Base-by-base conservation (phyloP, 2,797 vertebrate genomes). In the Buceros bicornis region DNA sequence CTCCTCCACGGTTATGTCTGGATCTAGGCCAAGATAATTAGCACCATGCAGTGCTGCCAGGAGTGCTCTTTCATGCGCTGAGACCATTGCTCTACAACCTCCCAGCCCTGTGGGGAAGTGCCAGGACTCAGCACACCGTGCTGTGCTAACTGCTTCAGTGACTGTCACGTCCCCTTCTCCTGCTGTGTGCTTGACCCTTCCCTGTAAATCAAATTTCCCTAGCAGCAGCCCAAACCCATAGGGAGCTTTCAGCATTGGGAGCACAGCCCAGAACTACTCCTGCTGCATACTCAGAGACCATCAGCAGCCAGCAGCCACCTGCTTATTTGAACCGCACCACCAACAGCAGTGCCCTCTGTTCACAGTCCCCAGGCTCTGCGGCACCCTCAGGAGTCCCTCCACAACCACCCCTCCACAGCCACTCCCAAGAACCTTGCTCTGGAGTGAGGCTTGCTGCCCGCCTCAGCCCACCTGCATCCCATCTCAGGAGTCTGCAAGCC, bases 331-430 rank as follows among this genome's bases (percentile, higher is more conserved):
- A 35, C 6, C 2, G 1, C 5, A 4, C 7, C 14, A 7, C 6
- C 5, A 15, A 21, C 2, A 5, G 5, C 2, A 0, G 2, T 11
- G 6, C 24, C 24, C 8, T 33, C 19, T 21, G 19, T 16, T 43
- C 2, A 0, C 26, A 29, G 22, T 33, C 26, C 5, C 4, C 2
- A 9, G 16, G 13, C 8, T 0, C 1, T 0, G 0, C 22, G 4
- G 9, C 3, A 3, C 29, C 11, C 11, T 28, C 28, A 45, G 37
- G 9, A 48, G 1, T 10, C 6, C 6, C 14, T 54, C 16, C 35
- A 42, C 13, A 47, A 10, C 12, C 5, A 2, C 6, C 25, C 5
- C 12, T 18, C 21, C 50, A 45, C 20, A 47, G 10, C 10, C 3
- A 1, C 4, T 8, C 2, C 15, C 14, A 47, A 13, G 4, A 1